Base-by-base conservation (phyloP, 2,888 invertebrate genomes). In the Drosophila mercatorum region DNA sequence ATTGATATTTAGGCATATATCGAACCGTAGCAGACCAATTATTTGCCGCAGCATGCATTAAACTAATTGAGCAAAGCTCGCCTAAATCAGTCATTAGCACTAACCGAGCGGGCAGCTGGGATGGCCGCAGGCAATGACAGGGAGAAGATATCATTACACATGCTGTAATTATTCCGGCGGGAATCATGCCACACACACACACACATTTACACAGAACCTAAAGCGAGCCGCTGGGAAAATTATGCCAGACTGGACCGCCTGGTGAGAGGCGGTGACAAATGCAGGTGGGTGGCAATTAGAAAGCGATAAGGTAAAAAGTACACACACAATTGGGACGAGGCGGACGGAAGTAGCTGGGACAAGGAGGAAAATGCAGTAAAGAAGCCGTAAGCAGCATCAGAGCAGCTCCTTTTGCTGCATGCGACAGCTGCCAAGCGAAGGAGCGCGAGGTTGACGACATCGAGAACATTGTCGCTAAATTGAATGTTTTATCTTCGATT, bases 111-210 rank as follows among this genome's bases (percentile, higher is more conserved):
- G 71, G 38, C 64, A 67, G 44, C 60, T 59, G 61, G 67, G 64
- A 72, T 73, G 58, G 72, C 89, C 68, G 52, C 72, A 67, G 85
- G 88, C 71, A 53, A 53, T 78, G 72, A 60, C 74, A 83, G 63
- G 38, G 26, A n/a, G 56, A 47, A 43, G 62, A 46, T 64, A 64
- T 75, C 62, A 52, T 56, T 72, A 63, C 58, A 77, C 63, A 63
- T 62, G 46, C 70, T 56, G 63, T 90, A 84, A 87, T 90, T 90
- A 90, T 90, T 82, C 89, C 89, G 77, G 82, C 87, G 90, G 90
- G 90, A 90, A 75, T 82, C 80, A 57, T 28, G 63, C 38, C 75
- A 80, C 65, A 31, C 55, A 57, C 26, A 38, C 46, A 62, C 55
- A 66, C 17, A 17, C 10, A 17, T 6, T 34, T 34, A 34, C 40